Base-by-base conservation (phyloP, 1,140 invertebrate species). In the Drosophila sechellia region DNA sequence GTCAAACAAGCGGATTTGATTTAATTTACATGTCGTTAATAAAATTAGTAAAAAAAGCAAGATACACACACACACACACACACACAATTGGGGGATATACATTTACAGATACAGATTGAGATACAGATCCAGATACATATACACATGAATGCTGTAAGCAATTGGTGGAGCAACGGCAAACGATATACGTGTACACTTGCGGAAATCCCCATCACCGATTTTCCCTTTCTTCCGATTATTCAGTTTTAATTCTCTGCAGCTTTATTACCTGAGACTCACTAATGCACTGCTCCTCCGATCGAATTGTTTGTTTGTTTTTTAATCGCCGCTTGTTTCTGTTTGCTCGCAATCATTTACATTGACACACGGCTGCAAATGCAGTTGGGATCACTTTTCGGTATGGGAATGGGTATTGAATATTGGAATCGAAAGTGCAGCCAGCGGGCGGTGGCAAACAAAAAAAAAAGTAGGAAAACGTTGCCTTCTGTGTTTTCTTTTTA, bases 1-100 rank as follows among this genome's bases (percentile, higher is more conserved):
- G 27, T 31, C 49, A 35, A 50, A 50, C 49, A 35, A 50, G 83
- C 83, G 64, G 63, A 87, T 79, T 86, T 86, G 70, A 86, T 86
- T 86, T 86, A 86, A 86, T 86, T 87, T 86, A 86, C 81, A 86
- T 81, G 70, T 86, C 81, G 79, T 87, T 87, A 86, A 86, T 86
- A 77, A 87, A 79, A 81, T 86, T 86, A 86, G 83, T 71, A 75
- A 50, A 65, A 65, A 79, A 70, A 45, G 49, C 45, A 48, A 53
- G 17, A 34, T 13, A 34, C 27, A 59, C 42, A 37, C 35, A 71
- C 52, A 40, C 57, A 60, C 40, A 42, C 42, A 39, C 46, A 45
- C 48, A 71, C 34, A 65, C 53, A 58, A 3, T 25, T 17, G 59
- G 42, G 15, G 40, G 2, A 50, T 35, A 54, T 2, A 31, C 27